These are phyloP conservation scores for Potorous gilbertii DNA, from an alignment of 2,797 vertebrate species.

Conservation along the genomic window DNA sequence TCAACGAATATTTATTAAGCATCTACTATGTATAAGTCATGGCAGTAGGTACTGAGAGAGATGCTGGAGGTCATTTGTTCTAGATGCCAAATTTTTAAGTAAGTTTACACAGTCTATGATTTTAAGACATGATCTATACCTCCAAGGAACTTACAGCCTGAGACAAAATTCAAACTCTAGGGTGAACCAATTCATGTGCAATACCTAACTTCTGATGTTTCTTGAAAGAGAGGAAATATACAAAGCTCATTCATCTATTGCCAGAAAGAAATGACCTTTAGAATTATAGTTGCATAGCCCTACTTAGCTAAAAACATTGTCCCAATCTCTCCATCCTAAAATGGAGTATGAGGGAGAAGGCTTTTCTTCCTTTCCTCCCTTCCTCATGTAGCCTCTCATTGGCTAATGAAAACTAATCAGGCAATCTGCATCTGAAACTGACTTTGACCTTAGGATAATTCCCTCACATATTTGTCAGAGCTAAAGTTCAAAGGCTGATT, in stretches of 20 bases:
- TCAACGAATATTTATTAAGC: not conserved
- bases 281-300: not conserved
- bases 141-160: not conserved
- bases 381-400: not conserved
- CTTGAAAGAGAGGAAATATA: slow-evolving; percentile 21
- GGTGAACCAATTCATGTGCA: not conserved
- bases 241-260: slow-evolving; percentile 8
- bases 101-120: not conserved
- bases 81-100: not conserved
- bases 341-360: not conserved
- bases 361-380: not conserved
- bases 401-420: not conserved
- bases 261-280: slow-evolving; percentile 23
- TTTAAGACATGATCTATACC: not conserved
- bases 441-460: slow-evolving; percentile 42
- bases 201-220: slow-evolving; percentile 27
- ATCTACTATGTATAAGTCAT: not conserved
- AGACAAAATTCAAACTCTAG: not conserved
- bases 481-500: slow-evolving; percentile 53
- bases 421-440: not conserved
- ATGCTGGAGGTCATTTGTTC: not conserved
- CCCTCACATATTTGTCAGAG: slow-evolving; percentile 20
- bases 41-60: not conserved
- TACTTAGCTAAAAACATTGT: not conserved
- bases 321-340: not conserved